Base-by-base conservation (phyloP, 2,888 invertebrate species). In the Argyresthia goedartella region DNA sequence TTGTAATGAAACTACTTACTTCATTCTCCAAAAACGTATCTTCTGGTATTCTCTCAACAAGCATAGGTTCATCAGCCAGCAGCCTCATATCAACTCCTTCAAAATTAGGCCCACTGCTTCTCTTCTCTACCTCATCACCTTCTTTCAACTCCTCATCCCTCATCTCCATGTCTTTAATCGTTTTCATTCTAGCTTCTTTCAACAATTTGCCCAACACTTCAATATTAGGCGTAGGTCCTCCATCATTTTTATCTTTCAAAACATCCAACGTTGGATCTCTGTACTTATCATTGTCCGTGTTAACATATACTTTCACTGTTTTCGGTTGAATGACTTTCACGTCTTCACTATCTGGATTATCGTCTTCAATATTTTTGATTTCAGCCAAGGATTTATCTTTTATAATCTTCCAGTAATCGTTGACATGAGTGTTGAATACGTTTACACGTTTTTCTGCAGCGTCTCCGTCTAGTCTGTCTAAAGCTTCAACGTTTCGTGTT, bases 71-170 rank as follows among this genome's bases (percentile, higher is more conserved):
- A 54, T 84, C 81, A 0, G 75, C 64, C 42, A 84, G 49, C 80
- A 81, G 79, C 47, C 76, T 65, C 69, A 76, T 62, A 34, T 80
- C 81, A 0, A 76, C 78, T 1, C 67, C 68, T 49, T 56, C 74
- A 10, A 80, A 42, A 25, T 53, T 63, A 0, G 70, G 67, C 7
- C 57, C 8, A 50, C 9, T 53, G 57, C 49, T 48, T 61, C 46
- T 55, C 56, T 6, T 49, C 13, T 33, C 35, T 57, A 46, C 52
- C 60, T 25, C 6, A 25, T 25, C 25, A 54, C 59, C 45, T 15
- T 43, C 45, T 15, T 43, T 54, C 53, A 39, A 42, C 4, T 54
- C 8, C 35, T 58, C 35, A 54, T 48, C 50, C 56, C n/a, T 50
- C 59, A 0, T 56, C 58, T 15, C 25, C 25, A 25, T 34, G 2